A percentile compares a stretch with the other conserved stretches of the same genome.
Evolutionary conservation across 2,113 vertebrate species (phyloP).

Genomic region (Pholis gunnellus): DNA sequence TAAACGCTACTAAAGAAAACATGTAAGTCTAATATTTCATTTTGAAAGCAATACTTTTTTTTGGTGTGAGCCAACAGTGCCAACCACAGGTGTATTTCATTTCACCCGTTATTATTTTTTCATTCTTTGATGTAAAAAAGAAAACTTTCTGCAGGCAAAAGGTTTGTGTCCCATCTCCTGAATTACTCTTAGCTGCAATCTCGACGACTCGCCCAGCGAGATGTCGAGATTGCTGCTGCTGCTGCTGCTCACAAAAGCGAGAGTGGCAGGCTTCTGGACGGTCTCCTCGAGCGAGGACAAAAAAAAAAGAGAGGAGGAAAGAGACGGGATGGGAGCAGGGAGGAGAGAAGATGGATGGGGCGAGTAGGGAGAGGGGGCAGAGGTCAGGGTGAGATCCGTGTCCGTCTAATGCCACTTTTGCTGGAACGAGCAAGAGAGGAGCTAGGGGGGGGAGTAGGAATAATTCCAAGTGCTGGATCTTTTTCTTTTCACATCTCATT

Average conservation of each 20-base stretch:
- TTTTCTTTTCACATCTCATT: constrained; percentile 72
- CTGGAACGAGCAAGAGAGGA: constrained; percentile 10
- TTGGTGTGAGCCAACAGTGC: constrained; percentile 23
- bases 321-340: not conserved
- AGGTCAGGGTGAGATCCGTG: constrained; percentile 49
- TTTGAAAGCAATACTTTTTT: constrained; percentile 25
- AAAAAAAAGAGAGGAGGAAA: not conserved
- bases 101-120: not conserved
- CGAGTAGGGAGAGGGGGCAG: constrained; percentile 11
- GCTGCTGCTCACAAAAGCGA: constrained; percentile 14
- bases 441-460: constrained; percentile 49
- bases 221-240: no score
- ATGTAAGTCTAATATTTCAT: constrained; percentile 37
- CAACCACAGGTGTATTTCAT: constrained; percentile 27
- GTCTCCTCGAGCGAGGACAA: not conserved
- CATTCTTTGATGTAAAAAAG: constrained; percentile 11
- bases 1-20: constrained; percentile 22
- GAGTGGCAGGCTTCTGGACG: constrained; percentile 10
- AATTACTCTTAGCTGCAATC: constrained; percentile 16
- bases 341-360: constrained; percentile 37
- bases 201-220: constrained; percentile 6
- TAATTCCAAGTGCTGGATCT: constrained; percentile 67
- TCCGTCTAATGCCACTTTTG: constrained; percentile 34
- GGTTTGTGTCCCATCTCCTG: constrained; percentile 22
- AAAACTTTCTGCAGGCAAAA: constrained; percentile 8